Evolutionary conservation across 2,113 vertebrate genomes (phyloP).

Genomic region (Cephalopholis sonnerati): DNA sequence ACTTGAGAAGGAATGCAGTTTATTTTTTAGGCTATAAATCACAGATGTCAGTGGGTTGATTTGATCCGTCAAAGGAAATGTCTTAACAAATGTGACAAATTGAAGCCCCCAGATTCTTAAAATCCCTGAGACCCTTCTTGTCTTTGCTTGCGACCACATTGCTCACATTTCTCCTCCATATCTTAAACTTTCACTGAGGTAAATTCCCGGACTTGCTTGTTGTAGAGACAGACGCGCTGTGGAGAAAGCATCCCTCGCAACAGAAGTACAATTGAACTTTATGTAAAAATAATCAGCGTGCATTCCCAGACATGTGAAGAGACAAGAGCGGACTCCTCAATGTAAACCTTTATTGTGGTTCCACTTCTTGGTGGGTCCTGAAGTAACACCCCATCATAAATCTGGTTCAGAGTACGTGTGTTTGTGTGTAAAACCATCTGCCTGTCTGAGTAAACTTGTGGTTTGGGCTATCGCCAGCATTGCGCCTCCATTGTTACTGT

Average conservation of each 20-base stretch:
- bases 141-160: not conserved
- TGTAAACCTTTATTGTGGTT: slow-evolving; percentile 68
- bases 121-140: not conserved
- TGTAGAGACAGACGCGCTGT: slow-evolving; percentile 38
- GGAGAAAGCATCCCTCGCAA: slow-evolving; percentile 20
- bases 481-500: slow-evolving; percentile 68
- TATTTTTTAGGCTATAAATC: slow-evolving; percentile 12
- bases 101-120: not conserved
- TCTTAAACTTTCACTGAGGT: slow-evolving; percentile 9
- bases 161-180: slow-evolving; percentile 6
- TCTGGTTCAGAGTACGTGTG: slow-evolving; percentile 45
- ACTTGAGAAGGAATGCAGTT: not conserved
- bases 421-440: slow-evolving; percentile 64
- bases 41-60: slow-evolving; percentile 7
- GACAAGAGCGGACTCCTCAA: slow-evolving; percentile 64
- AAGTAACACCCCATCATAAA: slow-evolving; percentile 71
- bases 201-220: slow-evolving; percentile 43
- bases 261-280: slow-evolving; percentile 54
- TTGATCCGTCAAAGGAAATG: not conserved
- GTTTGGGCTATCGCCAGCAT: slow-evolving; percentile 72
- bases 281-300: slow-evolving; percentile 70
- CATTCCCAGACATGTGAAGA: slow-evolving; percentile 75
- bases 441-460: slow-evolving; percentile 70
- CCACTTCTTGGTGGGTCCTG: slow-evolving; percentile 82
- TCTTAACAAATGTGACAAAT: slow-evolving; percentile 8